Percentiles rank a stretch among this genome's conserved stretches.
Evolutionary conservation across 2,113 vertebrate species (phyloP).

Genomic region (Microtus richardsoni): DNA sequence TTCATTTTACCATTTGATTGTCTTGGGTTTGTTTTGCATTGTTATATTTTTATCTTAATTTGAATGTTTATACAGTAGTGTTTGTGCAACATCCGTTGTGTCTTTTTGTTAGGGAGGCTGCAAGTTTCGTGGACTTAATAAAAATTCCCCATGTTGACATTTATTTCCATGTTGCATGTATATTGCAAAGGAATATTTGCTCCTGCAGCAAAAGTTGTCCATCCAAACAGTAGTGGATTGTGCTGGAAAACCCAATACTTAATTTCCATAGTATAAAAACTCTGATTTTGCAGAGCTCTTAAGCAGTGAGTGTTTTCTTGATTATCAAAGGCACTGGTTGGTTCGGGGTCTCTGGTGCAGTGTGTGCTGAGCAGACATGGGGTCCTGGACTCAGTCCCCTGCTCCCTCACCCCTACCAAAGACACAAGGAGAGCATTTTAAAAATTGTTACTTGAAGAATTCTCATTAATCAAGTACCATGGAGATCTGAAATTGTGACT

Average conservation of each 20-base stretch:
- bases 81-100: background rate
- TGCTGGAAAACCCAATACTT: background rate
- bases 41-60: slow-evolving; percentile 43
- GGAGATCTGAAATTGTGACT: background rate
- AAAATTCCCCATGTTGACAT: background rate
- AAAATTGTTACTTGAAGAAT: background rate
- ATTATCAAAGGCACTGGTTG: background rate
- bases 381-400: background rate
- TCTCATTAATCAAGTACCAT: background rate
- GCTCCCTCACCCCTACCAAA: background rate
- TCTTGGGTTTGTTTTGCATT: slow-evolving; percentile 58
- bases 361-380: background rate
- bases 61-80: background rate
- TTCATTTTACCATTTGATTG: slow-evolving; percentile 71
- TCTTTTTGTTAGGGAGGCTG: background rate
- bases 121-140: background rate
- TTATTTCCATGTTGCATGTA: background rate
- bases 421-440: background rate
- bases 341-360: background rate
- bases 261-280: background rate
- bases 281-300: background rate
- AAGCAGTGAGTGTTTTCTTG: background rate
- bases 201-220: background rate
- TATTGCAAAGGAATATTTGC: slow-evolving; percentile 34
- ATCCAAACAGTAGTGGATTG: background rate